Evolutionary conservation across 2,888 invertebrate species (phyloP).

Genomic region (Tetropium fuscum): DNA sequence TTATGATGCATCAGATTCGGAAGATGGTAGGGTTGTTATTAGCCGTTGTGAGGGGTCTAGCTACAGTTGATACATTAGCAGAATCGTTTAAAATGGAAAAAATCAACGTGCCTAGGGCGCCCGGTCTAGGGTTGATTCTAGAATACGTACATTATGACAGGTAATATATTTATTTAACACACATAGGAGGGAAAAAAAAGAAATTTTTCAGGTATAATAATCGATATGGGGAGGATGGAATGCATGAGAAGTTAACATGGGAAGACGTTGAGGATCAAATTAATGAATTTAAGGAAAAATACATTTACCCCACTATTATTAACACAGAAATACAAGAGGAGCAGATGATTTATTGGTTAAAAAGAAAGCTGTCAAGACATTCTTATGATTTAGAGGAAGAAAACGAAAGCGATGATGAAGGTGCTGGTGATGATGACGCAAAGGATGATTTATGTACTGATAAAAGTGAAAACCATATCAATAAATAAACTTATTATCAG

Average conservation of each 20-base stretch:
- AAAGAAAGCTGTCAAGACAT: constrained; percentile 74
- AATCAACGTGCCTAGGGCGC: constrained; percentile 93
- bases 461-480: constrained; percentile 17
- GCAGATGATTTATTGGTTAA: constrained; percentile 81
- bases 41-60: constrained; percentile 82
- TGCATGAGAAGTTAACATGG: constrained; percentile 89
- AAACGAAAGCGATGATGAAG: constrained; percentile 61
- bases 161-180: constrained; percentile 23
- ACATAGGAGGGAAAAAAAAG: background rate
- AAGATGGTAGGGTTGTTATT: constrained; percentile 95
- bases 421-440: constrained; percentile 61
- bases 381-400: constrained; percentile 67
- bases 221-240: constrained; percentile 86
- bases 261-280: constrained; percentile 77
- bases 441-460: constrained; percentile 25
- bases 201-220: constrained; percentile 74
- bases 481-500: background rate
- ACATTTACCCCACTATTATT: constrained; percentile 85
- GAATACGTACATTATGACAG: constrained; percentile 93
- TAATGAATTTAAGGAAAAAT: constrained; percentile 80
- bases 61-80: constrained; percentile 74
- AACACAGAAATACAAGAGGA: constrained; percentile 83
- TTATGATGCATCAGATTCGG: constrained; percentile 98
- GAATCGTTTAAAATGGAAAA: constrained; percentile 76
- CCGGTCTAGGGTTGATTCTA: constrained; percentile 92